Percentiles rank a stretch among this genome's conserved stretches.
Conservation (phyloP, 2,888 invertebrate genomes). For the Agonopterix heracliana region DNA sequence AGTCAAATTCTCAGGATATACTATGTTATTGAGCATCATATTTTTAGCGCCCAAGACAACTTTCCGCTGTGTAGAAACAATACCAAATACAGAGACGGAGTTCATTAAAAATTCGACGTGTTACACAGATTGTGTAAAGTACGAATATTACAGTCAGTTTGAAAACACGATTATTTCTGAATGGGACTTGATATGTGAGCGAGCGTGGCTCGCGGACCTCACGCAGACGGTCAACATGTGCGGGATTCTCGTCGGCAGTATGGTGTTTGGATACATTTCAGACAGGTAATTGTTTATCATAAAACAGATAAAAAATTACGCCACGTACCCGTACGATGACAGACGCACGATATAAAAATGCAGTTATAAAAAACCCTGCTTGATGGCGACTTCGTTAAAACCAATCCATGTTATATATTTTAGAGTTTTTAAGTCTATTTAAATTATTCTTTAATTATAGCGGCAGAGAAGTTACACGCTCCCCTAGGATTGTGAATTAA, state of each 20-base stretch:
- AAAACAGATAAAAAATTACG: too few relatives aligned
- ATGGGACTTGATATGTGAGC: conserved; percentile 82
- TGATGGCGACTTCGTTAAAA: too few relatives aligned
- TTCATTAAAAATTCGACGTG: conserved; percentile 53
- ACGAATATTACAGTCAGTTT: conserved; percentile 77
- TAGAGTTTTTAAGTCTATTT: too few relatives aligned
- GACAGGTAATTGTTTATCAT: conserved; percentile 72
- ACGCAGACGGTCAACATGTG: conserved; percentile 83
- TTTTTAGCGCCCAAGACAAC: conserved; percentile 79
- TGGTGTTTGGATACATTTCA: conserved; percentile 80
- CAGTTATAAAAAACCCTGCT: too few relatives aligned
- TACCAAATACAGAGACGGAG: conserved; percentile 26
- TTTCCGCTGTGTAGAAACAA: conserved; percentile 51
- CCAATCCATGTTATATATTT: too few relatives aligned
- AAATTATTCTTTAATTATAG: too few relatives aligned
- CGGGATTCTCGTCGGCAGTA: conserved; percentile 81
- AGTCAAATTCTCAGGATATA: conserved; percentile 81
- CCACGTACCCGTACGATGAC: too few relatives aligned
- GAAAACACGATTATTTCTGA: conserved; percentile 80
- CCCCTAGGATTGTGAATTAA: too few relatives aligned
- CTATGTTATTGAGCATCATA: conserved; percentile 82
- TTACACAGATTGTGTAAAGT: conserved; percentile 63
- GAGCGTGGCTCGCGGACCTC: conserved; percentile 76
- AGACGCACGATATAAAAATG: too few relatives aligned
- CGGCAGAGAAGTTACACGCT: too few relatives aligned